phyloP scores from a whole-genome alignment of 2,797 vertebrate species.

The Ataeniobius toweri region DNA sequence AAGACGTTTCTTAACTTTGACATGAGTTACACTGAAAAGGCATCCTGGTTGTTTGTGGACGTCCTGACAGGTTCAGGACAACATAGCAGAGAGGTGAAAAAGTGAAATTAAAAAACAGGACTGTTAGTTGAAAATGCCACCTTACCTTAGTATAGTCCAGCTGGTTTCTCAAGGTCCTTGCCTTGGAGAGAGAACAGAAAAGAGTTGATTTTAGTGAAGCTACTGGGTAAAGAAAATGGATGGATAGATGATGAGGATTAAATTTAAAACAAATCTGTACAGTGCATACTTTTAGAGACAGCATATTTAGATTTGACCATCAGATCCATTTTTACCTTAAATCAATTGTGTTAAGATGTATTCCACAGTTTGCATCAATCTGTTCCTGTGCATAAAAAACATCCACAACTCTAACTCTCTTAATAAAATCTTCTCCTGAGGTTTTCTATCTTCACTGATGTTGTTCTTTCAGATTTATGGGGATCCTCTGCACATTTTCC shows the following conservation, averaged over 20 bases:
- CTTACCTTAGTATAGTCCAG: slow-evolving; percentile 90
- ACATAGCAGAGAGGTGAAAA: slow-evolving; percentile 13
- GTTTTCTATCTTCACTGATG: not conserved
- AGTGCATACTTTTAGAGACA: no score
- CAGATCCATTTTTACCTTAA: no score
- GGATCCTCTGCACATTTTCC: not conserved
- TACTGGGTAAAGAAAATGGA: not conserved
- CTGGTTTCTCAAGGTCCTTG: slow-evolving; percentile 82
- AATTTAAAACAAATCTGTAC: no score
- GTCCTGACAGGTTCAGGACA: slow-evolving; percentile 6
- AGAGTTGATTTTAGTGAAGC: not conserved
- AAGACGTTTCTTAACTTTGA: slow-evolving; percentile 71
- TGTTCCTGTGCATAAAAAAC: not conserved
- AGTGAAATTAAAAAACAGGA: not conserved
- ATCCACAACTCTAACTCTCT: no score
- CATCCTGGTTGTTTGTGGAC: slow-evolving; percentile 40
- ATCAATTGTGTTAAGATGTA: no score
- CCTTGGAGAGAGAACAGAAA: slow-evolving; percentile 78
- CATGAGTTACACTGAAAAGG: slow-evolving; percentile 70
- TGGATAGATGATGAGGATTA: no score
- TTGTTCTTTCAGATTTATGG: not conserved
- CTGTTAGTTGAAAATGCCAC: not conserved
- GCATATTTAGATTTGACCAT: no score
- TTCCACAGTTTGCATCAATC: no score
- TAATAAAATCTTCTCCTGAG: no score